phyloP scores from a whole-genome alignment of 2,888 invertebrate genomes.

The Conchocele bisecta region DNA sequence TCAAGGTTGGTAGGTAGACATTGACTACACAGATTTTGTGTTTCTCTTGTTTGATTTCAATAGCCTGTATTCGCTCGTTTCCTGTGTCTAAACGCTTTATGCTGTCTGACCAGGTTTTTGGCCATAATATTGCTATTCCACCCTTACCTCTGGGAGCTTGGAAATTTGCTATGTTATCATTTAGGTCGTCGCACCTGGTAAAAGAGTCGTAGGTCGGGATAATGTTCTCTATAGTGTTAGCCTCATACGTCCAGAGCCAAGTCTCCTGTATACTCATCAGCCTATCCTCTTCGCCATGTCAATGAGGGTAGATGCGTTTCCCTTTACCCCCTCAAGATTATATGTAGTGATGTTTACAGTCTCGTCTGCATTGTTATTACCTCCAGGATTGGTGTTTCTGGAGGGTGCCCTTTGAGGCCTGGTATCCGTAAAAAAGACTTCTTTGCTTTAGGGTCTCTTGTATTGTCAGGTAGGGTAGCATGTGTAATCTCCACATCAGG shows the following conservation, averaged over 20 bases:
- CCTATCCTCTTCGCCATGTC: neutral
- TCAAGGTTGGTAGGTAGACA: slow-evolving; percentile 1
- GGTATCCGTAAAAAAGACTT: neutral
- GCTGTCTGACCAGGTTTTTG: neutral
- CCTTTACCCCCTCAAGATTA: slow-evolving; percentile 5
- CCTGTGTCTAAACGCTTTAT: neutral
- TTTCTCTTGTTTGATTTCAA: neutral
- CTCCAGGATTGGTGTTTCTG: neutral
- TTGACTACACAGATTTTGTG: neutral
- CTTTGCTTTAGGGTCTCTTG: no score
- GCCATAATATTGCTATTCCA: neutral
- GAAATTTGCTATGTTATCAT: slow-evolving; percentile 1
- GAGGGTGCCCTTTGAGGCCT: neutral
- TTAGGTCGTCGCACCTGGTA: neutral
- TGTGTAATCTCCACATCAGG: no score
- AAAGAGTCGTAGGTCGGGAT: neutral
- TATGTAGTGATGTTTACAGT: neutral
- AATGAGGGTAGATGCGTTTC: neutral
- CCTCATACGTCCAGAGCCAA: neutral
- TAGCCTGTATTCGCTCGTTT: neutral
- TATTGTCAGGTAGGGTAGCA: no score
- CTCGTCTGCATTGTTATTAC: neutral
- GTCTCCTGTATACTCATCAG: slow-evolving; percentile 3
- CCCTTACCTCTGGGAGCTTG: neutral
- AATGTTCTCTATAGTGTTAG: neutral